A percentile compares a stretch with the other conserved stretches of the same genome.
Conservation (phyloP, 2,888 invertebrate genomes). For the Teinopalpus imperialis region DNA sequence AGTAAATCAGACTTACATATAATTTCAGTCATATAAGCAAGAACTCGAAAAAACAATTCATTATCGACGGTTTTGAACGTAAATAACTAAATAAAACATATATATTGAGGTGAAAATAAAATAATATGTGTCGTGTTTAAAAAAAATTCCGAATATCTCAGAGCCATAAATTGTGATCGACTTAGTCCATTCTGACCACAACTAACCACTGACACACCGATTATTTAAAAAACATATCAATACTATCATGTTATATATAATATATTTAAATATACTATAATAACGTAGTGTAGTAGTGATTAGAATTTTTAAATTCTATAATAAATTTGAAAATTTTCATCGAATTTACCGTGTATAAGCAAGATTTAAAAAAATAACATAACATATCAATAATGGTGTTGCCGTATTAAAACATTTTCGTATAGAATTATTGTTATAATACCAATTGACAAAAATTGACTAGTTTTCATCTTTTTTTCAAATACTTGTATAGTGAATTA, state of each 20-base stretch:
- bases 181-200: neutral
- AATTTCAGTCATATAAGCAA: conserved; percentile 28
- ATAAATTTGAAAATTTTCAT: no score
- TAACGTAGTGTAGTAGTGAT: no score
- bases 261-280: neutral
- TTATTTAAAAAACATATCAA: no score
- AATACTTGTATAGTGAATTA: no score
- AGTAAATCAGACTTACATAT: conserved; percentile 34
- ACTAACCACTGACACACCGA: conserved; percentile 9
- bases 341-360: no score
- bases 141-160: conserved; percentile 3
- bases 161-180: conserved; percentile 15
- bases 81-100: no score
- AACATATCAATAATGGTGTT: no score
- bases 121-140: conserved; percentile 30
- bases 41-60: conserved; percentile 15
- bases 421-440: neutral
- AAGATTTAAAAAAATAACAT: no score
- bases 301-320: no score
- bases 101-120: no score
- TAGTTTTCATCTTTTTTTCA: no score
- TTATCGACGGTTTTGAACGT: neutral
- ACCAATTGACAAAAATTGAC: conserved; percentile 17
- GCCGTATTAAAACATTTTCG: no score
- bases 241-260: neutral